These are phyloP conservation scores for Esox lucius DNA, from an alignment of 2,797 vertebrate genomes.

Conservation along the genomic window DNA sequence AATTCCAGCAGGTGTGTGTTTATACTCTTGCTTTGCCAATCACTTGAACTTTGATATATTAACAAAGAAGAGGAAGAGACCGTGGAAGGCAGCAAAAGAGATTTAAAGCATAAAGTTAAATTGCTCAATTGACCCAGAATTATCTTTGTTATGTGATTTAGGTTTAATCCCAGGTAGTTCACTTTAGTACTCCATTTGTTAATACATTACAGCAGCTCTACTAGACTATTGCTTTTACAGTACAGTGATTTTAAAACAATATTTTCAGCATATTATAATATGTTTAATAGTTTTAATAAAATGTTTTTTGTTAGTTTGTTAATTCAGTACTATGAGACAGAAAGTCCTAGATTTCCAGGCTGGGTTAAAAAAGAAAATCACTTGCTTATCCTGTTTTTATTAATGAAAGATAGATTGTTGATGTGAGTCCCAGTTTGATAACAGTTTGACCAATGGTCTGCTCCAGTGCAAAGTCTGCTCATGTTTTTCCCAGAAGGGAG, in stretches of 20 bases:
- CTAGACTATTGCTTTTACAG: not conserved
- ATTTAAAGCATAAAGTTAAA: not conserved
- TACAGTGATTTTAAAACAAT: not conserved
- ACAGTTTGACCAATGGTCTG: not conserved
- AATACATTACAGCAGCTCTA: not conserved
- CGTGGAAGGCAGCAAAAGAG: not conserved
- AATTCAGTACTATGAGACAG: not conserved
- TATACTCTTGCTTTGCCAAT: constrained; percentile 5
- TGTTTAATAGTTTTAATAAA: not conserved
- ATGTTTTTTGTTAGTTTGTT: not conserved
- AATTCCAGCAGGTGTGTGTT: constrained; percentile 5
- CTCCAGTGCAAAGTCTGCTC: constrained; percentile 25
- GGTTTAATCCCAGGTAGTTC: constrained; percentile 17
- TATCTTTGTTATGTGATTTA: constrained; percentile 15
- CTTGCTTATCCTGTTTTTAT: constrained; percentile 4
- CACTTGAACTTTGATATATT: constrained; percentile 35
- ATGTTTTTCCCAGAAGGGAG: not conserved
- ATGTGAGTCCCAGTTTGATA: not conserved
- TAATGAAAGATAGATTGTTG: not conserved
- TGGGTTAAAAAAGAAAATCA: not conserved
- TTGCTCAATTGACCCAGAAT: constrained; percentile 4
- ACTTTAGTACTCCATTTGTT: not conserved
- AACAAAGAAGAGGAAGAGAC: not conserved
- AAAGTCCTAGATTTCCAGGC: not conserved
- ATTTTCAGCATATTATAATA: not conserved